Evolutionary conservation across 2,797 vertebrate species (phyloP).

Genomic region (Hipposideros larvatus): DNA sequence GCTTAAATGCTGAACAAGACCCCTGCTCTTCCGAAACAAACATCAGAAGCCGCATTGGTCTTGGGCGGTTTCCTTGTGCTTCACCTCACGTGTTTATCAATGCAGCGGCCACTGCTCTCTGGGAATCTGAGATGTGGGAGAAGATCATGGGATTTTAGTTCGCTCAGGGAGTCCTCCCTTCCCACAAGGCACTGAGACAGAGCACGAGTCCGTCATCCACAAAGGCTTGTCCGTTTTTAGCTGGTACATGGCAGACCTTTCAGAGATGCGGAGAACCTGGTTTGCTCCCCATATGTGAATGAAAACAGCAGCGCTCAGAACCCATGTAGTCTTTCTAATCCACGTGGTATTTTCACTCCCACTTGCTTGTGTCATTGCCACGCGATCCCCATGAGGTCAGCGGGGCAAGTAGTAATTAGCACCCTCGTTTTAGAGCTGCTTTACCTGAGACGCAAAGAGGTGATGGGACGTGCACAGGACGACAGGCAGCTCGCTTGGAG

Average conservation of each 20-base stretch:
- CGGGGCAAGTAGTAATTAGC: not conserved
- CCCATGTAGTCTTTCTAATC: not conserved
- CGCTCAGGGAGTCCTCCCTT: not conserved
- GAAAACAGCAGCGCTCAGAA: not conserved
- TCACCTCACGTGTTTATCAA: not conserved
- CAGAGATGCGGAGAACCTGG: not conserved
- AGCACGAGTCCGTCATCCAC: not conserved
- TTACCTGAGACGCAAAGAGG: not conserved
- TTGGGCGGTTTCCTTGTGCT: not conserved
- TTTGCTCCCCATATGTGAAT: not conserved
- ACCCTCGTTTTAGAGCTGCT: not conserved
- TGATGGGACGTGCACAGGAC: not conserved
- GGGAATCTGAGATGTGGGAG: not conserved
- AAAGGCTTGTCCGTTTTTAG: not conserved
- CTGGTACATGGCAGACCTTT: not conserved
- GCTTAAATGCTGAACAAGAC: not conserved
- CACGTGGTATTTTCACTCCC: not conserved
- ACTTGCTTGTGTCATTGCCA: not conserved
- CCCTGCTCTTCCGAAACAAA: not conserved
- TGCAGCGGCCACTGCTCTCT: not conserved
- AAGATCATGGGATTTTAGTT: slow-evolving; percentile 1
- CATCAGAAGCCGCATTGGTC: not conserved
- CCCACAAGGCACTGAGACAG: not conserved
- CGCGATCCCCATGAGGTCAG: not conserved
- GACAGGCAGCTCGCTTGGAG: too few species aligned